A percentile compares a stretch with the other conserved stretches of the same genome.
Conservation (phyloP, 2,113 vertebrate species). For the Coracopsis vasa region DNA sequence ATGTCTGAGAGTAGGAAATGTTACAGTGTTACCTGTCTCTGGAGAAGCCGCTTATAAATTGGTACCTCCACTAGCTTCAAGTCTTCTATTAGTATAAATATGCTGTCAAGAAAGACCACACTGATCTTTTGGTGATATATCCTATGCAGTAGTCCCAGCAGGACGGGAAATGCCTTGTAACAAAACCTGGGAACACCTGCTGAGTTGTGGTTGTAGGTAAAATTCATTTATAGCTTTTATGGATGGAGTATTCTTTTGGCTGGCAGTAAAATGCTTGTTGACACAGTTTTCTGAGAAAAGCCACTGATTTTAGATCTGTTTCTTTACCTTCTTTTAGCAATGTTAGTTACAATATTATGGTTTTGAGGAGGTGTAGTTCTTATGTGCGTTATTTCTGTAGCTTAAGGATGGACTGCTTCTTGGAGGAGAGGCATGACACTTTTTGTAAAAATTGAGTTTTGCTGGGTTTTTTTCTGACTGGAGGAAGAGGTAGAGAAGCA, state of each 20-base stretch:
- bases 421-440: not conserved
- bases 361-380: not conserved
- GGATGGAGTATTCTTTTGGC: not conserved
- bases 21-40: not conserved
- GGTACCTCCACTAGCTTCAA: not conserved
- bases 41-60: not conserved
- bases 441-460: not conserved
- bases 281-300: not conserved
- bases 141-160: not conserved
- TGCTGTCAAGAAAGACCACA: not conserved
- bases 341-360: not conserved
- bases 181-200: not conserved
- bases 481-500: not conserved
- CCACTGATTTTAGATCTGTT: not conserved
- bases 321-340: not conserved
- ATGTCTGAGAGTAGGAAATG: not conserved
- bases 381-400: not conserved
- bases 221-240: not conserved
- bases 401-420: not conserved
- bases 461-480: not conserved
- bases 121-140: not conserved
- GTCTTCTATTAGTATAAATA: not conserved
- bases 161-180: not conserved
- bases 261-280: not conserved
- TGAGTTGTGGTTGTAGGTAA: not conserved